Evolutionary conservation across 2,113 vertebrate species (phyloP), one percentile per base, ranked within the genome.

Genomic region (Calonectris borealis): DNA sequence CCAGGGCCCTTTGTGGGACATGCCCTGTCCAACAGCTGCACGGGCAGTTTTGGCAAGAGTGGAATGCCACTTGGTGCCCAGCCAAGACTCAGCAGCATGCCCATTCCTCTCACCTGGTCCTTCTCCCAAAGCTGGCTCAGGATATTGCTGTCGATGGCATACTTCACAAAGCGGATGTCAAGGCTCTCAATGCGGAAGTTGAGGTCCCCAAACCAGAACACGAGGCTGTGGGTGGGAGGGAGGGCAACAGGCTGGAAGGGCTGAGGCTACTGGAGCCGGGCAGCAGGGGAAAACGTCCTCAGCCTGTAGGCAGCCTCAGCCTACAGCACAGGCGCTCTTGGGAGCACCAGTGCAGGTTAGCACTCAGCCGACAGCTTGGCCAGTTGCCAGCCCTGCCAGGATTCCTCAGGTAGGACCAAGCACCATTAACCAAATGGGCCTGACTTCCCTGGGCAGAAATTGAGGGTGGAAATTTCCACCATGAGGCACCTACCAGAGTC

Each of bases 121-220:
- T 99, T 99, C 95, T 99, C 99, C 99, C 99, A 99, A 91, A 99
- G 99, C 83, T 99, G 97, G 89, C 98, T 98, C 57, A 99, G 98
- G 89, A 99, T 99, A 85, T 98, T 98, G 96, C 98, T 99, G 95
- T 99, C 99, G 1, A 99, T 99, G 90, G 99, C 99, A 11, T 99
- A 98, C 97, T 99, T 99, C 97, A 99, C 99, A 84, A 99, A 99
- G 70, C 99, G 99, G 86, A 99, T 99, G 93, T 99, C 99, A 2
- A 99, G 99, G 95, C 99, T 99, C 88, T 99, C 99, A 0, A 99
- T 99, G 31, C 99, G 99, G 96, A 99, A 99, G 95, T 99, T 99
- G 93, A 99, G 98, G 96, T 99, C 99, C 66, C 99, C 99, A 64
- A 99, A 99, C 99, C 99, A 99, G 98, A 99, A 99, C 66, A 99